phyloP scores from a whole-genome alignment of 1,140 invertebrate genomes.

The Anadara kagoshimensis region DNA sequence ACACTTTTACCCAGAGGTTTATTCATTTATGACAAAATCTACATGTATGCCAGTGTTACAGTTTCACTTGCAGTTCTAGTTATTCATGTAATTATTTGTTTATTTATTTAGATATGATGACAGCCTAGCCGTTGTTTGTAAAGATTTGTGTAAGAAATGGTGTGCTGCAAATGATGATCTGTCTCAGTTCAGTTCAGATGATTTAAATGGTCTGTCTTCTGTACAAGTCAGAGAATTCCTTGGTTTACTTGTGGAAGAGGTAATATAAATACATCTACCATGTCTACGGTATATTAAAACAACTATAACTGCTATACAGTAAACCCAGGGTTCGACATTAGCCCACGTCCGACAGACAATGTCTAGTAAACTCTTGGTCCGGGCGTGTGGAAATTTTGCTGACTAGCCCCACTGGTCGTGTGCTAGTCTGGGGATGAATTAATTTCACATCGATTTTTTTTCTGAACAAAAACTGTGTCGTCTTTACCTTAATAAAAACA shows the following conservation, averaged over 20 bases:
- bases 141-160: constrained; percentile 78
- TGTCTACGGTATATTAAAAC: not conserved
- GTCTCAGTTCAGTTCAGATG: constrained; percentile 74
- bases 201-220: constrained; percentile 78
- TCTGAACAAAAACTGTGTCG: no score
- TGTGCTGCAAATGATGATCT: constrained; percentile 72
- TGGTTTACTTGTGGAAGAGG: constrained; percentile 76
- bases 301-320: no score
- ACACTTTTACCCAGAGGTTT: no score
- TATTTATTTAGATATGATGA: constrained; percentile 80
- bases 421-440: no score
- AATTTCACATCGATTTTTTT: no score
- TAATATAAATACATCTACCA: not conserved
- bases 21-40: not conserved
- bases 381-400: no score
- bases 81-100: constrained; percentile 6
- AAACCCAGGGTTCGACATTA: no score
- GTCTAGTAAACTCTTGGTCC: no score
- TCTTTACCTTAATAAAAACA: no score
- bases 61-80: not conserved
- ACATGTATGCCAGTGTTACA: not conserved
- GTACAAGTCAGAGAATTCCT: constrained; percentile 85
- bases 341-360: no score
- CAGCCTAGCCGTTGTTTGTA: constrained; percentile 81
- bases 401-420: no score